Conservation (phyloP, 2,888 invertebrate species). For the Dicyrtoma fusca region DNA sequence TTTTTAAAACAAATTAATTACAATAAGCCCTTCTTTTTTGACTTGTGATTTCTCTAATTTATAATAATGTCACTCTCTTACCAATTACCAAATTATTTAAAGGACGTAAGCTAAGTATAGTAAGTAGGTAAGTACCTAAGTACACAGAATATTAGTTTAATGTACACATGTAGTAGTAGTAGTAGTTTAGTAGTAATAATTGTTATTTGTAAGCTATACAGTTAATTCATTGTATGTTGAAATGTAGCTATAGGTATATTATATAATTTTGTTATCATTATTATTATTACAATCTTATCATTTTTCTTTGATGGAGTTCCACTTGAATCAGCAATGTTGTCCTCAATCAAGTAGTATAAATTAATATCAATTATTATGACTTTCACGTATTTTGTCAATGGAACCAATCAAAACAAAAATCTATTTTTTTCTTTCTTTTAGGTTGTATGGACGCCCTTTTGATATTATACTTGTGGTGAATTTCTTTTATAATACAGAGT, state of each 20-base stretch:
- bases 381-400: slow-evolving; percentile 11
- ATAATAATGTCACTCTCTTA: too few species aligned
- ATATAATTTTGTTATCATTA: not conserved
- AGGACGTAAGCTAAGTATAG: too few species aligned
- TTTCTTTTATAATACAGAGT: not conserved
- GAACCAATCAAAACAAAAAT: not conserved
- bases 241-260: not conserved
- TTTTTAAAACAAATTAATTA: too few species aligned
- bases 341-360: slow-evolving; percentile 31
- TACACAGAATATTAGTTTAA: too few species aligned
- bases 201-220: not conserved
- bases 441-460: slow-evolving; percentile 14
- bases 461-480: not conserved
- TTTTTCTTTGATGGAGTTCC: slow-evolving; percentile 12
- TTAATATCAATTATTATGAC: slow-evolving; percentile 14
- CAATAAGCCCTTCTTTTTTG: too few species aligned
- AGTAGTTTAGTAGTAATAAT: not conserved
- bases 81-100: too few species aligned
- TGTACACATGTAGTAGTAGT: too few species aligned
- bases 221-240: not conserved
- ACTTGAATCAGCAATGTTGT: slow-evolving; percentile 33
- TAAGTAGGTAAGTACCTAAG: not conserved
- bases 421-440: too few species aligned
- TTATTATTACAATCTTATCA: not conserved
- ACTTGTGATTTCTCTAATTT: too few species aligned